Evolutionary conservation across 1,140 invertebrate species (phyloP).

Genomic region (Drosophila paulistorum): DNA sequence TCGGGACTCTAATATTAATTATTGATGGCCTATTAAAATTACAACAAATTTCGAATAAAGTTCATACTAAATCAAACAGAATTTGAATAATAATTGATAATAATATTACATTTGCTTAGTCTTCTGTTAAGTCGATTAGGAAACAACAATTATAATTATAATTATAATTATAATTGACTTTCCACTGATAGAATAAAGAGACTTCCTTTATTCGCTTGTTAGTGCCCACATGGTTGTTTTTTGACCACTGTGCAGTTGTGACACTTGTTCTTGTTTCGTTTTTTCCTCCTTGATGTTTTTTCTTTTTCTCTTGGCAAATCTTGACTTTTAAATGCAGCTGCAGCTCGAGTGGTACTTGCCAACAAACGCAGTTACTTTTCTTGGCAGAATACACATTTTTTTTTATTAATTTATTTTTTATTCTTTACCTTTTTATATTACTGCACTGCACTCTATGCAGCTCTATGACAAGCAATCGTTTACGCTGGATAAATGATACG

Average conservation of each 20-base stretch:
- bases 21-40: too few species aligned
- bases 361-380: slow-evolving; percentile 62
- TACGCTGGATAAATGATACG: slow-evolving; percentile 86
- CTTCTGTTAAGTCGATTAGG: too few species aligned
- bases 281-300: neutral
- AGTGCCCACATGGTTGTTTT: too few species aligned
- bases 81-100: too few species aligned
- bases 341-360: slow-evolving; percentile 69
- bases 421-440: neutral
- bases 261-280: slow-evolving; percentile 38
- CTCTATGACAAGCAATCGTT: slow-evolving; percentile 88
- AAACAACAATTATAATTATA: too few species aligned
- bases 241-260: slow-evolving; percentile 39
- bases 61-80: too few species aligned
- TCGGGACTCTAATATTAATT: too few species aligned
- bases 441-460: slow-evolving; percentile 19
- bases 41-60: too few species aligned
- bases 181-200: too few species aligned
- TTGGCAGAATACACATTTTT: slow-evolving; percentile 42
- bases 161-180: too few species aligned
- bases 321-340: slow-evolving; percentile 73
- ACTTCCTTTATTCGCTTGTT: too few species aligned
- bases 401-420: slow-evolving; percentile 42
- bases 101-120: too few species aligned
- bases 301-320: slow-evolving; percentile 41